phyloP scores from a whole-genome alignment of 2,888 invertebrate species.

The Cyaniris semiargus region DNA sequence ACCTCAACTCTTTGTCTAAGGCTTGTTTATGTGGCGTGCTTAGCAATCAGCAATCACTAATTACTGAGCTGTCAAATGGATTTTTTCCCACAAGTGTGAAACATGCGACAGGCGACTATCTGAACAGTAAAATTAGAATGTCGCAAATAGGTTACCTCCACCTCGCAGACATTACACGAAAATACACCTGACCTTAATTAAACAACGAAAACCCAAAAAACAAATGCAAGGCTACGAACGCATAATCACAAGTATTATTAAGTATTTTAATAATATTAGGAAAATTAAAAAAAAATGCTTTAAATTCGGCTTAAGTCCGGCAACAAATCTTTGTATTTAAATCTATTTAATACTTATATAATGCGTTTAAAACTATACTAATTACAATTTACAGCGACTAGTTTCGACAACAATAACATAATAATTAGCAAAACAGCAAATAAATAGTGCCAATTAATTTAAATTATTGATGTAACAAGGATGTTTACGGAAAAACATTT shows the following conservation, averaged over 20 bases:
- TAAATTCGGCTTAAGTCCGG: too few relatives aligned
- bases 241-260: neutral
- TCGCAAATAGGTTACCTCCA: conserved; percentile 7
- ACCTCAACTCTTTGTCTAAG: neutral
- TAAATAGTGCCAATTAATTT: neutral
- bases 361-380: too few relatives aligned
- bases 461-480: neutral
- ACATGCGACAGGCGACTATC: neutral
- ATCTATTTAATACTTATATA: too few relatives aligned
- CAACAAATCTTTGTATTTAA: too few relatives aligned
- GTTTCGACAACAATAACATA: too few relatives aligned
- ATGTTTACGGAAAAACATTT: neutral
- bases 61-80: conserved; percentile 8
- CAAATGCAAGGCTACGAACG: neutral
- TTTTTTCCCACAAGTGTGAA: conserved; percentile 23
- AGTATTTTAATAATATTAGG: neutral
- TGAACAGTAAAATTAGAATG: conserved; percentile 18
- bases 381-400: too few relatives aligned
- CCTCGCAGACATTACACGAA: neutral
- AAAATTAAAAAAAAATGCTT: neutral
- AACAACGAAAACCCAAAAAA: neutral
- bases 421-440: too few relatives aligned
- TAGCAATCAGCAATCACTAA: neutral
- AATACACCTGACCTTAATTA: conserved; percentile 2
- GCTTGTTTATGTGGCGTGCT: conserved; percentile 1